Conservation (phyloP, 1,140 invertebrate genomes). For the Cherax destructor region DNA sequence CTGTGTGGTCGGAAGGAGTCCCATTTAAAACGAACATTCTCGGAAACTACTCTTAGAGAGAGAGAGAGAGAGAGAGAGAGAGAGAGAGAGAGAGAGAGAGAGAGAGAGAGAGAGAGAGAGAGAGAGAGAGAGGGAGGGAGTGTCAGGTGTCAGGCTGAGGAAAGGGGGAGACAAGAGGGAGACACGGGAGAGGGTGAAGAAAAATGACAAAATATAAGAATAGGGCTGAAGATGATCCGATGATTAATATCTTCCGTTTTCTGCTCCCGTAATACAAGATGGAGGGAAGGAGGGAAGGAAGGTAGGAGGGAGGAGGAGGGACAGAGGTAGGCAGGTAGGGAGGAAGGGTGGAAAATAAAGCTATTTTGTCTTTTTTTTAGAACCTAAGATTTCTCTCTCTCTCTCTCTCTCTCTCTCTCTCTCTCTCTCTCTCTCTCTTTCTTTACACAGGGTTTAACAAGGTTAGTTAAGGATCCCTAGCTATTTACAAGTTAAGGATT, state of each 20-base stretch:
- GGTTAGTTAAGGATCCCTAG: too few species aligned
- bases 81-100: too few species aligned
- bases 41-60: too few species aligned
- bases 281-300: neutral
- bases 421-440: neutral
- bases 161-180: constrained; percentile 22
- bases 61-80: too few species aligned
- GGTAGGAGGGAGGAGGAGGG: neutral
- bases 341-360: too few species aligned
- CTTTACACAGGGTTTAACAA: too few species aligned
- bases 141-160: constrained; percentile 40
- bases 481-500: too few species aligned
- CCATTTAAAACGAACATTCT: too few species aligned
- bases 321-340: neutral
- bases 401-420: neutral
- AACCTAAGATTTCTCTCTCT: too few species aligned
- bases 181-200: constrained; percentile 35
- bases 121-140: neutral
- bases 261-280: constrained; percentile 22
- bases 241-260: constrained; percentile 64
- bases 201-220: constrained; percentile 64
- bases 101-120: neutral
- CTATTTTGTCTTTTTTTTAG: too few species aligned
- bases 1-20: too few species aligned
- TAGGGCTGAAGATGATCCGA: constrained; percentile 28